These are phyloP conservation scores for Megalops cyprinoides DNA, from an alignment of 2,797 vertebrate genomes.

Conservation along the genomic window DNA sequence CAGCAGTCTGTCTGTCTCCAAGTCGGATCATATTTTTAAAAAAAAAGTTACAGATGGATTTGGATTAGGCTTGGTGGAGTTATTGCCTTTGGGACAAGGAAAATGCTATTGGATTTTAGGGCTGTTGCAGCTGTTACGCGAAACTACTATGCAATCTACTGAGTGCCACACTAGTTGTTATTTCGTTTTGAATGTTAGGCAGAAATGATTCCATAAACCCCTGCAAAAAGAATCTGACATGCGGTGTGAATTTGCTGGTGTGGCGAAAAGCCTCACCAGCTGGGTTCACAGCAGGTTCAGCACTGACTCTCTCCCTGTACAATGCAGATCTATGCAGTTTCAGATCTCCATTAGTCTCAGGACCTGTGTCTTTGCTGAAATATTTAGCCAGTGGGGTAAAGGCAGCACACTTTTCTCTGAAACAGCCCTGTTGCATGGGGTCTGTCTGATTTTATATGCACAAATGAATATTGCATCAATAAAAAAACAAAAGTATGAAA, in stretches of 20 bases:
- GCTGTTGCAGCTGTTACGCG: background rate
- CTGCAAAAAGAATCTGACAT: background rate
- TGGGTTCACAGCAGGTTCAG: background rate
- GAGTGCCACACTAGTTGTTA: background rate
- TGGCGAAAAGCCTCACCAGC: background rate
- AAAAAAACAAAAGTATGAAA: too few relatives aligned
- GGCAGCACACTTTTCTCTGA: background rate
- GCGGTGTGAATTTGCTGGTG: background rate
- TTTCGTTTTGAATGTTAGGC: constrained; percentile 3
- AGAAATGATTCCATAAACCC: background rate
- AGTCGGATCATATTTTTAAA: too few relatives aligned
- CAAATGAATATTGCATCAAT: background rate
- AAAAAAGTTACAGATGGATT: too few relatives aligned
- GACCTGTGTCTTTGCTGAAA: background rate
- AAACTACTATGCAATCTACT: background rate
- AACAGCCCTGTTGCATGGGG: background rate
- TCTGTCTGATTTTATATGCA: background rate
- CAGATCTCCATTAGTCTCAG: too few relatives aligned
- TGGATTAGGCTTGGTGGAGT: too few relatives aligned
- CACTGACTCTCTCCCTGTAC: background rate
- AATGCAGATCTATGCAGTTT: background rate
- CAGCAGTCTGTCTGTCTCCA: background rate
- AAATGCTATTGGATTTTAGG: background rate
- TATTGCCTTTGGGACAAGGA: background rate
- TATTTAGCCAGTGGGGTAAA: background rate